A percentile compares a stretch with the other conserved stretches of the same genome.
Conservation (phyloP, 2,888 invertebrate genomes). For the Aphodius sticticus region DNA sequence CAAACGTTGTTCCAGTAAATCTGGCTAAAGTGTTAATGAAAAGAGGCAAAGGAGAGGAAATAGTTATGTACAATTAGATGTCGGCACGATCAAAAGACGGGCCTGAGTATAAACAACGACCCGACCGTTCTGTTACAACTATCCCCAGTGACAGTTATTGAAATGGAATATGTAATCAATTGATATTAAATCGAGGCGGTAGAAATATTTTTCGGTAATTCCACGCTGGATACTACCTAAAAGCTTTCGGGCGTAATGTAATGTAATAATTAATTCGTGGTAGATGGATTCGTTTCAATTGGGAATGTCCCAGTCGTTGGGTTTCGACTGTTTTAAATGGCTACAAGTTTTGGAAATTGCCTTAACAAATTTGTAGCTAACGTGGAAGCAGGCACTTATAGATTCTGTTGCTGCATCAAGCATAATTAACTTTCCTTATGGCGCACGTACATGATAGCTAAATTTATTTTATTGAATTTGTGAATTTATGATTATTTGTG, state of each 20-base stretch:
- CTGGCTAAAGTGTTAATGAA: slow-evolving; percentile 38
- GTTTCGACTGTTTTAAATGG: background rate
- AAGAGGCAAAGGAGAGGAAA: slow-evolving; percentile 33
- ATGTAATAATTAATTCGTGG: background rate
- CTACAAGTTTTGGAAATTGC: background rate
- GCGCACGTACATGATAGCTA: background rate
- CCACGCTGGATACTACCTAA: background rate
- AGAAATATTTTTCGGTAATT: background rate
- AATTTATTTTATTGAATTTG: background rate
- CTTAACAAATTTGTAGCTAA: background rate
- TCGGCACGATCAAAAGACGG: slow-evolving; percentile 35
- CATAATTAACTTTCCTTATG: background rate
- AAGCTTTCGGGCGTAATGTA: background rate
- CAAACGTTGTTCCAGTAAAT: slow-evolving; percentile 32
- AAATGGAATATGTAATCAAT: slow-evolving; percentile 4
- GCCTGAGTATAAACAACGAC: slow-evolving; percentile 24
- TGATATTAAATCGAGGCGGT: background rate
- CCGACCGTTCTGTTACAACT: background rate
- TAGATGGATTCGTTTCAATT: background rate
- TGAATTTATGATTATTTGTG: too few relatives aligned
- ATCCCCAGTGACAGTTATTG: background rate
- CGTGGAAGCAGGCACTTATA: background rate
- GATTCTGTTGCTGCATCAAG: background rate
- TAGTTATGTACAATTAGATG: slow-evolving; percentile 34
- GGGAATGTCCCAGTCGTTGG: background rate